Percentiles rank a stretch among this genome's conserved stretches.
These are phyloP conservation scores for Harlomillsia oculata DNA, from an alignment of 1,140 invertebrate genomes.

Conservation along the genomic window DNA sequence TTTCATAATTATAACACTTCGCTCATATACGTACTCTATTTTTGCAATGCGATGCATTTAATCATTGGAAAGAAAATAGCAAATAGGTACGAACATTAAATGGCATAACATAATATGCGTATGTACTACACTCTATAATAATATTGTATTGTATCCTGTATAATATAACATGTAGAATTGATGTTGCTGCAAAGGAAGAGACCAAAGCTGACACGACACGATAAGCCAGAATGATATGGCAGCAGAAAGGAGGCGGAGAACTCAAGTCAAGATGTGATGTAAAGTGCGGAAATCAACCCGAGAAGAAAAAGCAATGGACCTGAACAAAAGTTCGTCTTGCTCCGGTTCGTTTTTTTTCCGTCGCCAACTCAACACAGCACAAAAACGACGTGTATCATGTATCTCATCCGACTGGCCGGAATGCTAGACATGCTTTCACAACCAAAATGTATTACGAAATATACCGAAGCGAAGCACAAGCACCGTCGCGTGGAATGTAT, in stretches of 20 bases:
- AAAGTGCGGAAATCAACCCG: slow-evolving; percentile 2
- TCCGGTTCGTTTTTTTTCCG: not conserved
- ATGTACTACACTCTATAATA: too few species aligned
- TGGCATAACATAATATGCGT: too few species aligned
- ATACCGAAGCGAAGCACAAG: not conserved
- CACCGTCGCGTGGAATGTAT: not conserved
- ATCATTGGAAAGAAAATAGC: too few species aligned
- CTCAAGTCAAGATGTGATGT: slow-evolving; percentile 1
- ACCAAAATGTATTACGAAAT: not conserved
- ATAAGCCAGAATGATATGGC: slow-evolving; percentile 7
- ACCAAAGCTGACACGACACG: slow-evolving; percentile 26
- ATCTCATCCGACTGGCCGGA: too few species aligned
- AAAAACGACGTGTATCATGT: not conserved
- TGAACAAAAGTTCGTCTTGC: slow-evolving; percentile 23
- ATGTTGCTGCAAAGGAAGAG: slow-evolving; percentile 3
- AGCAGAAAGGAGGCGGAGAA: not conserved
- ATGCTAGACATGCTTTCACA: too few species aligned
- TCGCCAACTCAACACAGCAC: not conserved
- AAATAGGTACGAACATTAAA: too few species aligned
- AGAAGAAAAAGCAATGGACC: slow-evolving; percentile 26
- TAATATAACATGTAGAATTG: not conserved
- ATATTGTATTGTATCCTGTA: not conserved
- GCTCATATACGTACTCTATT: too few species aligned
- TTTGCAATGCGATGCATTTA: too few species aligned
- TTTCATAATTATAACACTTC: too few species aligned